Conservation (phyloP, 2,888 invertebrate species). For the Taphrorychus bicolor region DNA sequence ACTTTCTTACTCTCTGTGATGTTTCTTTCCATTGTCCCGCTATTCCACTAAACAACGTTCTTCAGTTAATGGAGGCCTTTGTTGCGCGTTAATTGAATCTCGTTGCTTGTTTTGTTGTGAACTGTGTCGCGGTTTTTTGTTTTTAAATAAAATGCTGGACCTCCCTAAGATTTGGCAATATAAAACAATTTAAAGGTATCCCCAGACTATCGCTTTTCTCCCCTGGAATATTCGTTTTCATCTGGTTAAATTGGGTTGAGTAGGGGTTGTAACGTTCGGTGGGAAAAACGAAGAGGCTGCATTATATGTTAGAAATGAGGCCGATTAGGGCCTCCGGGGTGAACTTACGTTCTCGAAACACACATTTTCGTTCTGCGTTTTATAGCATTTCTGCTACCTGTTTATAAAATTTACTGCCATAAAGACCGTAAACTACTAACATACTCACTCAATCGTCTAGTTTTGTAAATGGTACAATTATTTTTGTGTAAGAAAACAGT, state of each 20-base stretch:
- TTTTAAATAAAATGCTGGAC: background rate
- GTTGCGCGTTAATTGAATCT: background rate
- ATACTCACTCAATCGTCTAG: too few relatives aligned
- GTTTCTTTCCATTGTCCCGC: background rate
- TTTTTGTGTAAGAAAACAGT: too few relatives aligned
- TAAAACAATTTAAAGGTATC: constrained; percentile 20
- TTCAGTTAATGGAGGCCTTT: background rate
- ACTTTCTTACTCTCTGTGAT: background rate
- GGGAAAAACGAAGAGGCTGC: constrained; percentile 31
- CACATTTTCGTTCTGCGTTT: constrained; percentile 44
- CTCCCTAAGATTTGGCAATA: background rate
- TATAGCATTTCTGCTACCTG: too few relatives aligned
- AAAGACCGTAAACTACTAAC: too few relatives aligned
- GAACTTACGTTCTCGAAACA: constrained; percentile 48
- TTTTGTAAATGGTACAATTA: too few relatives aligned
- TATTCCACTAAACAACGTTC: background rate
- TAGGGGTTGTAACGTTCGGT: constrained; percentile 34
- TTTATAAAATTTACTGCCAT: too few relatives aligned
- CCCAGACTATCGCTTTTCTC: too few relatives aligned
- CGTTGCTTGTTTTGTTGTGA: background rate
- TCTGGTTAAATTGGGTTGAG: constrained; percentile 34
- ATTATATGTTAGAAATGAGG: constrained; percentile 52
- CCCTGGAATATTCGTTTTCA: constrained; percentile 37
- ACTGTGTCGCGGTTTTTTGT: too few relatives aligned
- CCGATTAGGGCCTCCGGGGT: constrained; percentile 52